A percentile compares a stretch with the other conserved stretches of the same genome.
Conservation (phyloP, 2,113 vertebrate genomes). For the Glaucidium brasilianum region DNA sequence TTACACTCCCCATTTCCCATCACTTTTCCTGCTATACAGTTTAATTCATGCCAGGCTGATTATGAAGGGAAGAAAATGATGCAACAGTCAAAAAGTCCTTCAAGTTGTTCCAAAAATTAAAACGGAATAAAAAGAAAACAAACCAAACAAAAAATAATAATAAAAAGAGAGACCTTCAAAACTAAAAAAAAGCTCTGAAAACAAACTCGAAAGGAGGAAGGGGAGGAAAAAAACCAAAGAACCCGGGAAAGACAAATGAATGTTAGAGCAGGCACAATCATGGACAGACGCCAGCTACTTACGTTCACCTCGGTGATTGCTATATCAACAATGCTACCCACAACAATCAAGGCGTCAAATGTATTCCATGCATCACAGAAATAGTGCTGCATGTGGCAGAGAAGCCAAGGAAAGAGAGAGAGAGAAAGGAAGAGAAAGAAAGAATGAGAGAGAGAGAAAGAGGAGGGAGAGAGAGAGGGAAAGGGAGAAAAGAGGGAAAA, state of each 20-base stretch:
- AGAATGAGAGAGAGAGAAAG: neutral
- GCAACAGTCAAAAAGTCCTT: constrained; percentile 70
- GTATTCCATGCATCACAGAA: constrained; percentile 99
- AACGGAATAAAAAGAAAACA: constrained; percentile 40
- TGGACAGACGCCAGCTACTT: constrained; percentile 93
- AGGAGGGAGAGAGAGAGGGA: neutral
- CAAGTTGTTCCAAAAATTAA: constrained; percentile 67
- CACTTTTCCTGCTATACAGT: constrained; percentile 76
- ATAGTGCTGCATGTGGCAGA: constrained; percentile 95
- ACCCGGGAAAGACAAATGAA: constrained; percentile 68
- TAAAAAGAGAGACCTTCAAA: constrained; percentile 12
- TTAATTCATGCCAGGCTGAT: constrained; percentile 79
- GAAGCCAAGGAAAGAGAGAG: constrained; percentile 66
- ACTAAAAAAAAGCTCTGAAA: constrained; percentile 60
- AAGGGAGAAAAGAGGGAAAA: constrained; percentile 56
- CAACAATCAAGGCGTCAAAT: constrained; percentile 99
- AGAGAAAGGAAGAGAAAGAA: constrained; percentile 39
- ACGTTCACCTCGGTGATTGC: constrained; percentile 99
- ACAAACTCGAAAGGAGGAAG: constrained; percentile 56
- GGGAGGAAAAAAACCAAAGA: constrained; percentile 3
- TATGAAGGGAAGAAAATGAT: constrained; percentile 68
- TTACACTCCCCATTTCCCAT: constrained; percentile 44
- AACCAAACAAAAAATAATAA: neutral
- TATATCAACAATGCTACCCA: constrained; percentile 99
- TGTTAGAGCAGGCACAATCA: constrained; percentile 85